Base-by-base conservation (phyloP, 2,797 vertebrate genomes). In the Sebastes taczanowskii region DNA sequence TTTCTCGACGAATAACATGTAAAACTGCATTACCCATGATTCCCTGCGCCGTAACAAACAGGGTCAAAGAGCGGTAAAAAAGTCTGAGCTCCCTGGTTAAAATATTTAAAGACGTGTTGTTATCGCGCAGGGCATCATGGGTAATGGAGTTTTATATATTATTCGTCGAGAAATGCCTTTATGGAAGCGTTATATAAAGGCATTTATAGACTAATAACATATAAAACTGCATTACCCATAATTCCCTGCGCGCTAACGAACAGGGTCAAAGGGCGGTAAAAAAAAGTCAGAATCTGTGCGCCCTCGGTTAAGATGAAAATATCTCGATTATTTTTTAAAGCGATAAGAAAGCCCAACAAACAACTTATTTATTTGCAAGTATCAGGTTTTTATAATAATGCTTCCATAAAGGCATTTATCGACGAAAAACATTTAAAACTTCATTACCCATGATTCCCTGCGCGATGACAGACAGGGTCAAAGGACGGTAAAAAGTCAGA, bases 11-110 rank as follows among this genome's bases (percentile, higher is more conserved):
- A 35, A 27, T 55, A 7, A 52, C n/a, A 5, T 7, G 7, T 23
- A 13, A 42, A 42, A 95, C 93, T 90, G 77, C 93, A 91, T 86
- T 94, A 90, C 91, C 94, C 94, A 93, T 5, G 77, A 82, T 62
- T 2, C 82, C 7, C 1, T 8, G 1, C 2, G 30, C 9, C 2
- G 2, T 1, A 14, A 79, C 60, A 63, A 53, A 52, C 49, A 0
- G 18, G 85, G 77, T 89, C 56, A 88, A 91, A 87, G 86, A 55
- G 49, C 18, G 18, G 20, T 1, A 14, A 38, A 13, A 14, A 64
- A 60, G 11, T 25, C 35, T 10, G 23, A 11, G 3, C 30, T 42
- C 9, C 55, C 53, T 16, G 30, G 35, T 67, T 46, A 3, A 49
- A 1, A 52, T 62, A 10, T 18, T 6, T 30, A 25, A 49, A 55